Evolutionary conservation across 2,113 vertebrate species (phyloP).

Genomic region (Alethe castanea): DNA sequence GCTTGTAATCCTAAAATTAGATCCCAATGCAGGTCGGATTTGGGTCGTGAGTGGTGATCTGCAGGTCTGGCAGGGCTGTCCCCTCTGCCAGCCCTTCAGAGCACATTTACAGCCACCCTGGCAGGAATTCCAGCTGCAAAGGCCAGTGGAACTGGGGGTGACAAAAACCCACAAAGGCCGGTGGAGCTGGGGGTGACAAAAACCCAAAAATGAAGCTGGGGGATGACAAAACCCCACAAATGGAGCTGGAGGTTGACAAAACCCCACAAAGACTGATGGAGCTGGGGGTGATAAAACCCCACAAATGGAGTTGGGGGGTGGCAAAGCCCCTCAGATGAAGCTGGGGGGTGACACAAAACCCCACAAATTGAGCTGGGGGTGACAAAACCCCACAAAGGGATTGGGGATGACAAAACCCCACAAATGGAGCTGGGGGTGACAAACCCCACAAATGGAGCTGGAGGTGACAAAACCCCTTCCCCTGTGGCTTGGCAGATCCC

Average conservation of each 20-base stretch:
- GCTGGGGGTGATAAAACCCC: neutral
- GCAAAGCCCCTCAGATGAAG: too few relatives aligned
- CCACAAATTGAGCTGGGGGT: neutral
- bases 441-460: neutral
- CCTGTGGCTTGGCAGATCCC: neutral
- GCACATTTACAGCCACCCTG: neutral
- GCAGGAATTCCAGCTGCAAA: neutral
- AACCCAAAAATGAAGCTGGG: neutral
- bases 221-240: too few relatives aligned
- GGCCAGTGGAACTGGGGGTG: neutral
- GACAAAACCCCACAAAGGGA: neutral
- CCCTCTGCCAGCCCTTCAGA: neutral
- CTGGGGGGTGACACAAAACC: neutral
- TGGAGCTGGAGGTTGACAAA: too few relatives aligned
- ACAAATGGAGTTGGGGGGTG: too few relatives aligned
- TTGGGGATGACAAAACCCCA: too few relatives aligned
- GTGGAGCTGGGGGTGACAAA: neutral
- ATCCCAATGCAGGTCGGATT: neutral
- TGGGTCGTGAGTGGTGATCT: neutral
- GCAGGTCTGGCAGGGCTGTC: neutral
- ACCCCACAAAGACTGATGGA: neutral
- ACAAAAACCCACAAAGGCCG: neutral
- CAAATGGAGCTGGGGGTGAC: neutral
- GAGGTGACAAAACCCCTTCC: neutral
- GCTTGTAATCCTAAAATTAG: slow-evolving; percentile 49